phyloP scores from a whole-genome alignment of 1,140 invertebrate genomes.

The Himalopsyche phryganea region DNA sequence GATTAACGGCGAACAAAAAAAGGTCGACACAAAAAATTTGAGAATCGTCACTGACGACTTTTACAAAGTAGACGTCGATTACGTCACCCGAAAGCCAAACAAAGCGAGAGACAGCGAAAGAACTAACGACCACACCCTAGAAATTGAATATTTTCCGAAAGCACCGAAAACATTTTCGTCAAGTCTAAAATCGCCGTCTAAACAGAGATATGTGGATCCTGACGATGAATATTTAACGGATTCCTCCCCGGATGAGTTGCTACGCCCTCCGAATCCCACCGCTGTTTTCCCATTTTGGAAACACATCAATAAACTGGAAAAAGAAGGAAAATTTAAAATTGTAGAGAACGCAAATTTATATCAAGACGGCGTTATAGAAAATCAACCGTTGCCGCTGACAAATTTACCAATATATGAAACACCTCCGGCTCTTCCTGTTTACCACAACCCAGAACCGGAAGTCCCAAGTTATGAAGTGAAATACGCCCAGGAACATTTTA shows the following conservation, averaged over 20 bases:
- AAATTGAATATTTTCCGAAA: constrained; percentile 11
- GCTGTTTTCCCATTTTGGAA: constrained; percentile 6
- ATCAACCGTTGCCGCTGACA: constrained; percentile 21
- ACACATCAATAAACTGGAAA: not conserved
- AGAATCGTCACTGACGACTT: constrained; percentile 20
- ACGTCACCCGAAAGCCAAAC: constrained; percentile 3
- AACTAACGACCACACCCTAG: constrained; percentile 1
- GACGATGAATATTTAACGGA: constrained; percentile 1
- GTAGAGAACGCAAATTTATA: not conserved
- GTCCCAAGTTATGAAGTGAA: constrained; percentile 22
- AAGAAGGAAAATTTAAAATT: not conserved
- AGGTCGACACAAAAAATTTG: constrained; percentile 11
- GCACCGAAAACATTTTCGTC: not conserved
- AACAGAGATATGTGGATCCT: not conserved
- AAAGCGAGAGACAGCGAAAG: not conserved
- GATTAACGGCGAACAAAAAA: constrained; percentile 4
- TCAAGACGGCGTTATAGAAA: constrained; percentile 1
- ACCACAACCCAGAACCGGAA: not conserved
- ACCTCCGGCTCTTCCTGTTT: constrained; percentile 13
- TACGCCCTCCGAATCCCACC: constrained; percentile 4
- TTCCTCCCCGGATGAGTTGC: not conserved
- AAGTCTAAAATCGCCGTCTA: not conserved
- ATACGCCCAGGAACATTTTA: constrained; percentile 28
- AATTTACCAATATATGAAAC: constrained; percentile 27
- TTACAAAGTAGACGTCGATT: constrained; percentile 23